Percentiles rank a stretch among this genome's conserved stretches.
These are phyloP conservation scores for Plotosus lineatus DNA, from an alignment of 2,113 vertebrate genomes.

Conservation along the genomic window DNA sequence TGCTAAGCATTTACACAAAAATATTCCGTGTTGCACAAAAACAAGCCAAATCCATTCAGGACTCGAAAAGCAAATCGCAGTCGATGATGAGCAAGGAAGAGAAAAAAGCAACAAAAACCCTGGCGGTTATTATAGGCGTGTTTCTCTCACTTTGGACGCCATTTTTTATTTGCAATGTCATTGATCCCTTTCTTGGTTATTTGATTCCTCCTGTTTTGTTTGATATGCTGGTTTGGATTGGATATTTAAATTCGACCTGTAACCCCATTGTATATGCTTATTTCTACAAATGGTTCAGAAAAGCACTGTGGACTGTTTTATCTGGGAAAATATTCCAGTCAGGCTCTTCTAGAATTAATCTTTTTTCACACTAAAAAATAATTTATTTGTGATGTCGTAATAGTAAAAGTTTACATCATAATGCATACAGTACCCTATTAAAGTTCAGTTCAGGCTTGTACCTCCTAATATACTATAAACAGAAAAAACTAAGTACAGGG, in stretches of 20 bases:
- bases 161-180: slow-evolving; percentile 75
- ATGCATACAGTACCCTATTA: not conserved
- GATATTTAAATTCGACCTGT: slow-evolving; percentile 81
- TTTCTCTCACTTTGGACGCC: slow-evolving; percentile 81
- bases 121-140: slow-evolving; percentile 76
- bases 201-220: slow-evolving; percentile 65
- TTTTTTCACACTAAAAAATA: slow-evolving; percentile 18
- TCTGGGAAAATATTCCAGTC: slow-evolving; percentile 74
- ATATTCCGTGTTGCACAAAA: slow-evolving; percentile 76
- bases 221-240: slow-evolving; percentile 78
- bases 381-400: not conserved
- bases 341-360: slow-evolving; percentile 63
- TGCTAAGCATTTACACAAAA: slow-evolving; percentile 76
- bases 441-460: not conserved
- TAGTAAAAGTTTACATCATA: not conserved
- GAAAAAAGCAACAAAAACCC: slow-evolving; percentile 77
- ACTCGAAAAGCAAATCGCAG: slow-evolving; percentile 50
- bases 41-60: slow-evolving; percentile 74
- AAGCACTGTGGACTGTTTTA: slow-evolving; percentile 75
- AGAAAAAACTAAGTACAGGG: not conserved
- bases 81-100: slow-evolving; percentile 61
- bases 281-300: slow-evolving; percentile 82
- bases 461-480: not conserved
- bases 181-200: slow-evolving; percentile 73
- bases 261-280: slow-evolving; percentile 83